Evolutionary conservation across 2,113 vertebrate species (phyloP).

Genomic region (Poeciliopsis occidentalis): DNA sequence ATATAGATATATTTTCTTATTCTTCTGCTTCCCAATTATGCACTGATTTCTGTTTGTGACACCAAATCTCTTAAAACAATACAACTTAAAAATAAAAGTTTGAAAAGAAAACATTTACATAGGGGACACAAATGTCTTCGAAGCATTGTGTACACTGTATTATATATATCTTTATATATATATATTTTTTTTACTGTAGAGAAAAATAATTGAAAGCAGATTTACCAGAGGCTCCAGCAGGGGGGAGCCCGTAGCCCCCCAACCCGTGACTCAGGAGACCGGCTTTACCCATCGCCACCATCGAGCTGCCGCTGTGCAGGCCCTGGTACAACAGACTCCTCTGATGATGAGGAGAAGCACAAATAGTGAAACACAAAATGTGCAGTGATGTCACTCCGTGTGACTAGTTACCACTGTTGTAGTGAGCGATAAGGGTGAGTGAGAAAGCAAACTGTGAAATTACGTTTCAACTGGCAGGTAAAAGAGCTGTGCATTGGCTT

Average conservation of each 20-base stretch:
- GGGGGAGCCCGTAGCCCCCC: slow-evolving; percentile 78
- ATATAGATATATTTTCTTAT: too few relatives aligned
- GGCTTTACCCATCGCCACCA: slow-evolving; percentile 79
- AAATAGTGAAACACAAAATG: slow-evolving; percentile 12
- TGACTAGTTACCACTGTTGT: not conserved
- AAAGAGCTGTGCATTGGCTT: not conserved
- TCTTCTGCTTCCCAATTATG: not conserved
- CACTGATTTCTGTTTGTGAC: not conserved
- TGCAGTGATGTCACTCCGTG: not conserved
- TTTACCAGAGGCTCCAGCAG: slow-evolving; percentile 79
- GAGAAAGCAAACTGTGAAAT: slow-evolving; percentile 17
- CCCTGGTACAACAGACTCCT: slow-evolving; percentile 82
- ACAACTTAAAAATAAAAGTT: not conserved
- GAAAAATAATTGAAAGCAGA: not conserved
- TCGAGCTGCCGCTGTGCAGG: slow-evolving; percentile 80
- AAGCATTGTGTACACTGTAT: not conserved
- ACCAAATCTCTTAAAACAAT: not conserved
- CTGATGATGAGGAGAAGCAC: slow-evolving; percentile 63
- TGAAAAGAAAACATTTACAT: not conserved
- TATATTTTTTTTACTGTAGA: not conserved
- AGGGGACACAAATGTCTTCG: not conserved
- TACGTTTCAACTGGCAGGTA: not conserved
- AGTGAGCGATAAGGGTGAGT: slow-evolving; percentile 1
- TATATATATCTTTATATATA: not conserved
- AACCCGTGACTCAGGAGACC: slow-evolving; percentile 76